Evolutionary conservation across 2,113 vertebrate genomes (phyloP).

Genomic region (Etheostoma spectabile): DNA sequence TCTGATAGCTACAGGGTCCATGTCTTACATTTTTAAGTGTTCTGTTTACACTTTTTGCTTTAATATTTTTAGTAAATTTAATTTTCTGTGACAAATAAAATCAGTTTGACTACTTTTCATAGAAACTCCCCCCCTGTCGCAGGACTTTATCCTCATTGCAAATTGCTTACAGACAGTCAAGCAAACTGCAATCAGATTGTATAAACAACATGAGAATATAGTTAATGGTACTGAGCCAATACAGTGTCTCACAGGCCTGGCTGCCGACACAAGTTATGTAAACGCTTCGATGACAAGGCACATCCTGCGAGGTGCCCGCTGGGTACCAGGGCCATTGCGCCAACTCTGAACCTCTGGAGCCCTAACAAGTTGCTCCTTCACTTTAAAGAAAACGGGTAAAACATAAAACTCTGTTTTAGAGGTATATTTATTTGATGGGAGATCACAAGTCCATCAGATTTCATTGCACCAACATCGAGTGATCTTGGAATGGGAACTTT

Average conservation of each 20-base stretch:
- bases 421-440: neutral
- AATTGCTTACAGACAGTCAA: constrained; percentile 72
- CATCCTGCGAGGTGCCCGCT: constrained; percentile 61
- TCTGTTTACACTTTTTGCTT: constrained; percentile 53
- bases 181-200: constrained; percentile 70
- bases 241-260: constrained; percentile 62
- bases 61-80: constrained; percentile 35
- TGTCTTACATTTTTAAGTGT: constrained; percentile 50
- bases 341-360: constrained; percentile 31
- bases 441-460: neutral
- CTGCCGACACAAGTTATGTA: constrained; percentile 68
- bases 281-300: constrained; percentile 59
- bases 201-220: constrained; percentile 70
- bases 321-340: constrained; percentile 38
- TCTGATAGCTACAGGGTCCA: constrained; percentile 49
- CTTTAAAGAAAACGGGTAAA: constrained; percentile 9
- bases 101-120: constrained; percentile 18
- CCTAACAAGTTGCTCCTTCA: constrained; percentile 28
- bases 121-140: constrained; percentile 33
- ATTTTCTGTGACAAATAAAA: constrained; percentile 39
- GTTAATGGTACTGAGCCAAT: constrained; percentile 62
- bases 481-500: neutral
- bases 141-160: constrained; percentile 47
- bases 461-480: neutral
- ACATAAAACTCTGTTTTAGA: neutral